A percentile compares a stretch with the other conserved stretches of the same genome.
phyloP scores from a whole-genome alignment of 2,888 invertebrate species.

The Cosmia pyralina region DNA sequence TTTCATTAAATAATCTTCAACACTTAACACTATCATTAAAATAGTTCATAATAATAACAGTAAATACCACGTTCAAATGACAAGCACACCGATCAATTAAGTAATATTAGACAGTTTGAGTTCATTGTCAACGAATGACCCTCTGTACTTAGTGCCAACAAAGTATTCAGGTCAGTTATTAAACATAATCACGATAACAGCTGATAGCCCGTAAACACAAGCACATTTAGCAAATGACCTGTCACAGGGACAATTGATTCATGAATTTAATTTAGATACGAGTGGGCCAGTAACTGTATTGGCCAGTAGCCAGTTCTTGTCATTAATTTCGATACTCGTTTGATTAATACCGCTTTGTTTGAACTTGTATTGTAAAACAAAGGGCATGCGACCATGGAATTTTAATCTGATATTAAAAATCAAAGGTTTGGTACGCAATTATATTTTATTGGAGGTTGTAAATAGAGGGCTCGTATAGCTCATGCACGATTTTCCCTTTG shows the following conservation, averaged over 20 bases:
- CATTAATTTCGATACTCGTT: constrained; percentile 75
- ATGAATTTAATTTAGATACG: constrained; percentile 78
- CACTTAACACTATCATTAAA: constrained; percentile 40
- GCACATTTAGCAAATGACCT: constrained; percentile 81
- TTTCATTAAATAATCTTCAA: constrained; percentile 30
- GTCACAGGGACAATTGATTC: constrained; percentile 82
- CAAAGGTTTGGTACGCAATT: constrained; percentile 51
- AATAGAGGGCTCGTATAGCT: constrained; percentile 28
- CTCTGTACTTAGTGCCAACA: constrained; percentile 66
- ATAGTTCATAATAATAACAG: constrained; percentile 56
- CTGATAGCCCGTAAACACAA: constrained; percentile 66
- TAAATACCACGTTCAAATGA: constrained; percentile 59
- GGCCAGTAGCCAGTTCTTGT: constrained; percentile 74
- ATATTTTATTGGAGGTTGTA: constrained; percentile 35
- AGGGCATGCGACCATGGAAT: constrained; percentile 54
- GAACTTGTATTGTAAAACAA: constrained; percentile 60
- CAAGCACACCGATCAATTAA: constrained; percentile 73
- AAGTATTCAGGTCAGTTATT: constrained; percentile 79
- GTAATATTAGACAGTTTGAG: constrained; percentile 80
- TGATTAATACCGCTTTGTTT: constrained; percentile 76
- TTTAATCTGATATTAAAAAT: constrained; percentile 51
- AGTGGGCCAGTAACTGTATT: constrained; percentile 67
- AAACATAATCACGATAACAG: constrained; percentile 73
- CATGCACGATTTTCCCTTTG: constrained; percentile 40
- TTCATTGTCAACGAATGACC: constrained; percentile 85